A percentile compares a stretch with the other conserved stretches of the same genome.
Evolutionary conservation across 2,113 vertebrate genomes (phyloP).

Genomic region (Jacana jacana): DNA sequence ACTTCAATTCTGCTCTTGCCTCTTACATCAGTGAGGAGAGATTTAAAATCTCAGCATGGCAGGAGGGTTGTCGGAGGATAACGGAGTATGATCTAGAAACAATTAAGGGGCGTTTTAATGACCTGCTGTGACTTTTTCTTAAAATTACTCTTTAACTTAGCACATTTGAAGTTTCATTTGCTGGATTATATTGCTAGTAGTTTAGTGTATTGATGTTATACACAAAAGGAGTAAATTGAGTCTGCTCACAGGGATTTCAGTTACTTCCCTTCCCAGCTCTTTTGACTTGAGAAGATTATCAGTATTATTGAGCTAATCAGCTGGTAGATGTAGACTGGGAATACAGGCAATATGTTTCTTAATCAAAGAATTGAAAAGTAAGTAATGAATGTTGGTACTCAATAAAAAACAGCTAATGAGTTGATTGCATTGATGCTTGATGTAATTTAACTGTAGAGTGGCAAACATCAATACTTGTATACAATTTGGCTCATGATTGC

Average conservation of each 20-base stretch:
- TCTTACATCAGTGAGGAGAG: slow-evolving; percentile 24
- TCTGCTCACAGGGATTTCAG: neutral
- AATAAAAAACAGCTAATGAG: slow-evolving; percentile 60
- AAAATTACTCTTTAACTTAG: slow-evolving; percentile 13
- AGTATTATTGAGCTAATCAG: slow-evolving; percentile 41
- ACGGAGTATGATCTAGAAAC: neutral
- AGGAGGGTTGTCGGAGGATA: slow-evolving; percentile 18
- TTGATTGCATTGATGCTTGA: slow-evolving; percentile 67
- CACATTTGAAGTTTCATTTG: slow-evolving; percentile 28
- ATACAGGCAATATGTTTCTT: slow-evolving; percentile 26
- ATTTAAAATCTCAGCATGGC: slow-evolving; percentile 35
- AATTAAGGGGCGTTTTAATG: slow-evolving; percentile 7
- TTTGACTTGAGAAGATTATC: slow-evolving; percentile 40
- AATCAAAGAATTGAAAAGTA: slow-evolving; percentile 54
- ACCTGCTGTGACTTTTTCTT: slow-evolving; percentile 26
- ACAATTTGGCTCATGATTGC: slow-evolving; percentile 31
- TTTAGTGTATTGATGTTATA: slow-evolving; percentile 20
- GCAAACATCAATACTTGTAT: slow-evolving; percentile 55
- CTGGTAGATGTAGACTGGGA: slow-evolving; percentile 21
- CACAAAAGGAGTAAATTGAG: slow-evolving; percentile 1
- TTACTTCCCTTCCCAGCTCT: neutral
- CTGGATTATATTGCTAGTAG: neutral
- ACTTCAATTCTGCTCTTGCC: neutral
- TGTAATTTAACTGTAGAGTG: slow-evolving; percentile 54
- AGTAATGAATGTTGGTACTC: slow-evolving; percentile 34